Evolutionary conservation across 2,113 vertebrate species (phyloP), one percentile per base, ranked within the genome.

Genomic region (Eonycteris spelaea): DNA sequence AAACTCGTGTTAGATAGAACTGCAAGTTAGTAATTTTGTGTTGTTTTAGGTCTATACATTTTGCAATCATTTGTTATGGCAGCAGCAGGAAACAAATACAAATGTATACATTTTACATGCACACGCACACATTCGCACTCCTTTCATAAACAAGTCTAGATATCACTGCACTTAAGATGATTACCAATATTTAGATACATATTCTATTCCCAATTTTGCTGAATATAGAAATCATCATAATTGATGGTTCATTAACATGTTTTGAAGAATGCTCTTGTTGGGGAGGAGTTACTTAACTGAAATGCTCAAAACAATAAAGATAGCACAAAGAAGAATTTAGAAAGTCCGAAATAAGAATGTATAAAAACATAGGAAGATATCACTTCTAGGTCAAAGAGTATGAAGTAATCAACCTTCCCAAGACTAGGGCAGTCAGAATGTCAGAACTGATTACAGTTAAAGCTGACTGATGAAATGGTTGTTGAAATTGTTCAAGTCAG

Each of bases 371-470:
- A 96, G 71, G 12, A 84, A 73, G 30, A 57, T 80, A 84, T 59
- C 48, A 74, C 33, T 96, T 96, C 82, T 88, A 85, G 43, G 77
- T 96, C 78, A 95, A 63, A 95, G 77, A 91, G 5, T 57, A 94
- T 94, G 59, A 96, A 96, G 59, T 80, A 91, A 93, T 96, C 83
- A 91, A 89, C 59, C 65, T 86, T 88, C 10, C 43, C 26, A 43
- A 85, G 59, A 93, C 80, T 8, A 95, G 67, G 59, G 53, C 83
- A 94, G 53, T 86, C n/a, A 35, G 61, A 92, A 92, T 89, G 61
- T 90, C 91, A 96, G 73, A 86, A 90, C 6, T 73, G 84, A 96
- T 93, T 93, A 94, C 71, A 78, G 79, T 95, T 78, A 89, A 86
- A 83, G 26, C 68, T 95, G 70, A 86, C 28, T 68, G 84, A 95